These are phyloP conservation scores for Pararge aegeria DNA, from an alignment of 1,140 invertebrate species.

Conservation along the genomic window DNA sequence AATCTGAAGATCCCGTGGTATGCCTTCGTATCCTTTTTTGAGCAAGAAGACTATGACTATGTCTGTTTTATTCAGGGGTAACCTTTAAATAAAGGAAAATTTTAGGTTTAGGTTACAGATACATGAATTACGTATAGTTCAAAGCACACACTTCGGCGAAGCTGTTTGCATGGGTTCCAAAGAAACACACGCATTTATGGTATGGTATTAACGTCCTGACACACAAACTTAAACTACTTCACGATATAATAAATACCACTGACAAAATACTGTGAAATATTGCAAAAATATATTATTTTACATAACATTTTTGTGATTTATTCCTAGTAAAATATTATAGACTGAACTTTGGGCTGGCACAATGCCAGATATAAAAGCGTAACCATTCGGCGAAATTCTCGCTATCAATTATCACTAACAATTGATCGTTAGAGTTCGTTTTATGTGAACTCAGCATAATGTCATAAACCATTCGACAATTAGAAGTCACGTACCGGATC, in stretches of 20 bases:
- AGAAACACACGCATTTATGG: too few relatives aligned
- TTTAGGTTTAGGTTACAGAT: too few relatives aligned
- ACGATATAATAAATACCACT: background rate
- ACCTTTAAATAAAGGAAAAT: too few relatives aligned
- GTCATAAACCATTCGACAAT: conserved; percentile 21
- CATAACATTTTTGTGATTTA: background rate
- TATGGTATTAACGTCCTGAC: background rate
- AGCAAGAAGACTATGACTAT: too few relatives aligned
- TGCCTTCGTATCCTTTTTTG: too few relatives aligned
- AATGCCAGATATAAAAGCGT: background rate
- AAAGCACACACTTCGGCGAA: too few relatives aligned
- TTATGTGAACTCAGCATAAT: conserved; percentile 5
- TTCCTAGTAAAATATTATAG: background rate
- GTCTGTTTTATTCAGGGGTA: too few relatives aligned
- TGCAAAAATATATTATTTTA: conserved; percentile 4
- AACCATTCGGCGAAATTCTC: background rate
- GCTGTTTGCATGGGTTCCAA: too few relatives aligned
- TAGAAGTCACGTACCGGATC: conserved; percentile 23
- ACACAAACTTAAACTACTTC: background rate
- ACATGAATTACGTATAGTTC: too few relatives aligned
- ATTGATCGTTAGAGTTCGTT: conserved; percentile 1
- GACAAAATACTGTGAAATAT: background rate
- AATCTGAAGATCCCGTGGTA: too few relatives aligned
- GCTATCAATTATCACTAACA: background rate
- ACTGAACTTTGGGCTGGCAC: background rate